These are phyloP conservation scores for Meiosimyza decipiens DNA, from an alignment of 2,888 invertebrate genomes.

Conservation along the genomic window DNA sequence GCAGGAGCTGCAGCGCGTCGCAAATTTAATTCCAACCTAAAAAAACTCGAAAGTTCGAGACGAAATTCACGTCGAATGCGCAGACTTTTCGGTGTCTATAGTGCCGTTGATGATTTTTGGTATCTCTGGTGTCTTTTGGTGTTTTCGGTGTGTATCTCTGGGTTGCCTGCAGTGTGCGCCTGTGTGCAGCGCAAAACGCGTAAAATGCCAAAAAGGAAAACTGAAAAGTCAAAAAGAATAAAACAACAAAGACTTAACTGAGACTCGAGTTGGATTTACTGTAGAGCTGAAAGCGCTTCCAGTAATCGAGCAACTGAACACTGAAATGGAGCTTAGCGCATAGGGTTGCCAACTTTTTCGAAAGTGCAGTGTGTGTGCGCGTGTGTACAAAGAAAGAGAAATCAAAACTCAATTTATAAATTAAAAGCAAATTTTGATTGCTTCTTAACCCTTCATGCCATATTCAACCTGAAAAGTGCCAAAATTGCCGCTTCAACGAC, in stretches of 20 bases:
- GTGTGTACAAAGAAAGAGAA: too few species aligned
- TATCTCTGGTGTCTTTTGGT: too few species aligned
- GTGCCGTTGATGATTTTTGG: neutral
- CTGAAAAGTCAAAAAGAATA: neutral
- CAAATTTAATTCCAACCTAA: slow-evolving; percentile 15
- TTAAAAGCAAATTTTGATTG: neutral
- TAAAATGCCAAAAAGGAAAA: slow-evolving; percentile 19
- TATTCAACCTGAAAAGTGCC: slow-evolving; percentile 13
- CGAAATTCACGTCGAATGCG: slow-evolving; percentile 10
- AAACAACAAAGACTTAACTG: too few species aligned
- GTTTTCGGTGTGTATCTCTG: slow-evolving; percentile 23
- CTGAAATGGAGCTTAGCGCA: too few species aligned
- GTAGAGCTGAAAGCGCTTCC: neutral
- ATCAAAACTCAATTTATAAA: too few species aligned
- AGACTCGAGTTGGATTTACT: too few species aligned
- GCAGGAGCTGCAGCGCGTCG: slow-evolving; percentile 13
- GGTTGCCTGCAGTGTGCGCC: slow-evolving; percentile 9
- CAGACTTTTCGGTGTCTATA: slow-evolving; percentile 1
- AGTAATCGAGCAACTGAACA: neutral
- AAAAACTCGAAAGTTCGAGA: slow-evolving; percentile 17
- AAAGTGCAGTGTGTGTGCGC: neutral
- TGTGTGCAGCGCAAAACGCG: slow-evolving; percentile 7
- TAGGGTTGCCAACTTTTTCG: neutral
- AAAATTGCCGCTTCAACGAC: slow-evolving; percentile 5
- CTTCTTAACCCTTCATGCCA: neutral